These are phyloP conservation scores for Anguilla anguilla DNA, from an alignment of 2,797 vertebrate species.

Conservation along the genomic window DNA sequence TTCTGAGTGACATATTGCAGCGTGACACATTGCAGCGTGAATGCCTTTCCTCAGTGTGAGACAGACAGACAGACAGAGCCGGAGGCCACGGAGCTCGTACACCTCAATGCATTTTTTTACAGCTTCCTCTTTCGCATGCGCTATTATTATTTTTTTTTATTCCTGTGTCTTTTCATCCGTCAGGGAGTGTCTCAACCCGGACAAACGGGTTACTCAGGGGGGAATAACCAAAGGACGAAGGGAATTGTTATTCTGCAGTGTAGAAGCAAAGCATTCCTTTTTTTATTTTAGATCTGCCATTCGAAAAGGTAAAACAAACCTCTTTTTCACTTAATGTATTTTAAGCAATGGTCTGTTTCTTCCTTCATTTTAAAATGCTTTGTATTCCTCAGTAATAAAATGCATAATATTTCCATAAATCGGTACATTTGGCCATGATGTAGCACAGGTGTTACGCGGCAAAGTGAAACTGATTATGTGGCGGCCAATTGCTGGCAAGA, in stretches of 20 bases:
- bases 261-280: not conserved
- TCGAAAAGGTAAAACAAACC: not conserved
- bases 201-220: not conserved
- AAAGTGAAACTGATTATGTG: not conserved
- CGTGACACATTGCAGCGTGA: not conserved
- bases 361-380: not conserved
- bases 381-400: not conserved
- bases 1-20: slow-evolving; percentile 2
- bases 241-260: not conserved
- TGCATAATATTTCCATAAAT: not conserved
- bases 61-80: slow-evolving; percentile 68
- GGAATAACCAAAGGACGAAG: not conserved
- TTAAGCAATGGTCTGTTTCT: not conserved
- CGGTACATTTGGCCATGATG: not conserved
- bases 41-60: slow-evolving; percentile 69
- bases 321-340: not conserved
- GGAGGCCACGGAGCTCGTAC: slow-evolving; percentile 69
- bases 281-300: not conserved
- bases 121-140: not conserved
- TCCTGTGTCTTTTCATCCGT: not conserved
- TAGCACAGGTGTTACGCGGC: not conserved
- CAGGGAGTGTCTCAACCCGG: not conserved
- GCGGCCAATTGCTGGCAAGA: not conserved
- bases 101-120: not conserved
- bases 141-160: not conserved